Evolutionary conservation across 2,888 invertebrate species (phyloP), one percentile per base, ranked within the genome.

Genomic region (Branchellion lobata): DNA sequence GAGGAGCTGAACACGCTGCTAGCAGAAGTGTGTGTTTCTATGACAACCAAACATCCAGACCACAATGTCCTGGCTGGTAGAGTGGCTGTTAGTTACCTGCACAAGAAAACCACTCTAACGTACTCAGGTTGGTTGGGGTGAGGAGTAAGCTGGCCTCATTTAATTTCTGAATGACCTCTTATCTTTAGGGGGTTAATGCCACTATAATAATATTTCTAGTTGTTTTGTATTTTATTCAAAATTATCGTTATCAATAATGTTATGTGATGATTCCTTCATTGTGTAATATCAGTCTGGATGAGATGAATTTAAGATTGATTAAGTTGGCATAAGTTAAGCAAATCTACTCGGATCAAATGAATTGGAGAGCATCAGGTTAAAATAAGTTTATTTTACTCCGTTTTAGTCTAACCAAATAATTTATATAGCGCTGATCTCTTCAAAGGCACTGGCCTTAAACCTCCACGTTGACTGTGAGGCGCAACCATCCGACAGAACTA

Each of bases 21-120:
- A 24, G 77, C 77, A 61, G 77, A 77, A 65, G 40, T 65, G 21
- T 61, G 65, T 34, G 77, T 57, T 34, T 77, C 77, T 21, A 77
- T 77, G 77, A 77, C 77, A n/a, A 77, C 77, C 34, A 77, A 77
- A 34, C 77, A 77, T 65, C 61, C 77, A 24, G 77, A 77, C 53
- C 36, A 77, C 53, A 53, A 47, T 31, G n/a, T 77, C 3, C 36
- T 77, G 14, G 77, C 77, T 65, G 77, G 77, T 27, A 31, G 77
- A 36, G 29, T 77, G 18, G 77, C 77, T 1, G 57, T 77, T 14
- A 77, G 53, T n/a, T 33, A 65, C 31, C 36, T 77, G 8, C 77
- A 77, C 36, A 77, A 77, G 29, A 33, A 65, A n/a, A 77, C 77
- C 8, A 31, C 27, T n/a, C 18, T 11, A n/a, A 33, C 57, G 57